phyloP scores from a whole-genome alignment of 2,113 vertebrate genomes.

The Apaloderma vittatum region DNA sequence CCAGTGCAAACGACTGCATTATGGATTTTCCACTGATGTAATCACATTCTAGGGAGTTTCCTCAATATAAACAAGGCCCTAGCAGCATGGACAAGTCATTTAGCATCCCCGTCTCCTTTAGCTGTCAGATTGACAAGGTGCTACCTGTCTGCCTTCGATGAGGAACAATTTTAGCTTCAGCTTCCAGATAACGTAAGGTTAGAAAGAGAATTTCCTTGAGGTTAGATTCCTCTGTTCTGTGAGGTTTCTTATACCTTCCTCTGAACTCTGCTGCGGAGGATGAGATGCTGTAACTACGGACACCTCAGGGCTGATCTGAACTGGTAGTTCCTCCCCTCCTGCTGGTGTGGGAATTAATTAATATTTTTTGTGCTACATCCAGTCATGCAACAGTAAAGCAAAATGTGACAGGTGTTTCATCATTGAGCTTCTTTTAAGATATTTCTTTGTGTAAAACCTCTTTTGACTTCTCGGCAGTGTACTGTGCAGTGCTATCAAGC shows the following conservation, averaged over 20 bases:
- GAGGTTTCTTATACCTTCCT: not conserved
- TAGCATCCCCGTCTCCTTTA: not conserved
- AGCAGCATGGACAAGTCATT: not conserved
- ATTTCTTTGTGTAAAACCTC: not conserved
- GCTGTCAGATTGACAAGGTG: not conserved
- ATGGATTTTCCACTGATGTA: not conserved
- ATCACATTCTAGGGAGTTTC: not conserved
- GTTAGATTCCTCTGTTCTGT: not conserved
- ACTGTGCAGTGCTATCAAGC: not conserved
- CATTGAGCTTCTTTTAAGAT: not conserved
- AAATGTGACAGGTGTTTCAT: not conserved
- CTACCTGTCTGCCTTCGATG: not conserved
- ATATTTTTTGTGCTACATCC: not conserved
- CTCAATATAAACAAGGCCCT: not conserved
- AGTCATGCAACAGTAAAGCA: not conserved
- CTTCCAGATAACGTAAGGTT: not conserved
- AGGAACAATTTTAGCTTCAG: not conserved
- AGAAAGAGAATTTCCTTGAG: not conserved
- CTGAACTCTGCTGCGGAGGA: not conserved
- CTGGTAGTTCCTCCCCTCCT: conserved; percentile 8
- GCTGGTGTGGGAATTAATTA: conserved; percentile 26
- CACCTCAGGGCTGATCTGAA: conserved; percentile 18
- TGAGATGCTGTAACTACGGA: conserved; percentile 4
- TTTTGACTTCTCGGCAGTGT: not conserved
- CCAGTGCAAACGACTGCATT: not conserved